Percentiles rank a stretch among this genome's conserved stretches.
phyloP scores from a whole-genome alignment of 2,888 invertebrate genomes.

The Masnerella sp. region DNA sequence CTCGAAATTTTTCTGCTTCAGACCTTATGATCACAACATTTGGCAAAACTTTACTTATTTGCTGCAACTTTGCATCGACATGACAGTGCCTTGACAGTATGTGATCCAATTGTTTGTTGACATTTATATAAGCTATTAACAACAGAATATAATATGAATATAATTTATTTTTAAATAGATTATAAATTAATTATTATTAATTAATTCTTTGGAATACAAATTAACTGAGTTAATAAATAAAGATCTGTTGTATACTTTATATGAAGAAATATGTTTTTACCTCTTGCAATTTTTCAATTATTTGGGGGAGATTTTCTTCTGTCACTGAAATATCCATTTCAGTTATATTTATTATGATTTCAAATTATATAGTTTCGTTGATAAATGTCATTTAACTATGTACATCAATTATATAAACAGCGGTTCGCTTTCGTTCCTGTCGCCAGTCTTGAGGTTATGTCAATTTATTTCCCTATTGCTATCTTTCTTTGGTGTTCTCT shows the following conservation, averaged over 20 bases:
- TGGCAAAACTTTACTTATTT: slow-evolving; percentile 88
- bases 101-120: slow-evolving; percentile 84
- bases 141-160: background rate
- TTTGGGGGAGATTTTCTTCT: slow-evolving; percentile 68
- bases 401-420: no score
- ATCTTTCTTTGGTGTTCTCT: no score
- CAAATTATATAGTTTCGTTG: no score
- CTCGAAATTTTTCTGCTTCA: slow-evolving; percentile 89
- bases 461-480: no score
- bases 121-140: slow-evolving; percentile 80
- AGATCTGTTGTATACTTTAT: no score
- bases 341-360: no score
- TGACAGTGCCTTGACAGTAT: slow-evolving; percentile 86
- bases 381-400: no score
- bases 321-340: slow-evolving; percentile 66
- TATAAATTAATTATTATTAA: slow-evolving; percentile 22
- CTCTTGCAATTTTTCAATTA: slow-evolving; percentile 71
- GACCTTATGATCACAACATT: slow-evolving; percentile 87
- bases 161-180: background rate
- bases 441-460: no score
- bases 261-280: no score
- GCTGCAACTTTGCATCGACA: slow-evolving; percentile 88
- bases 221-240: background rate
- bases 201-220: background rate
- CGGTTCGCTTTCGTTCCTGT: no score